Conservation (phyloP, 1,140 invertebrate species). For the Drosophila kurseongensis region DNA sequence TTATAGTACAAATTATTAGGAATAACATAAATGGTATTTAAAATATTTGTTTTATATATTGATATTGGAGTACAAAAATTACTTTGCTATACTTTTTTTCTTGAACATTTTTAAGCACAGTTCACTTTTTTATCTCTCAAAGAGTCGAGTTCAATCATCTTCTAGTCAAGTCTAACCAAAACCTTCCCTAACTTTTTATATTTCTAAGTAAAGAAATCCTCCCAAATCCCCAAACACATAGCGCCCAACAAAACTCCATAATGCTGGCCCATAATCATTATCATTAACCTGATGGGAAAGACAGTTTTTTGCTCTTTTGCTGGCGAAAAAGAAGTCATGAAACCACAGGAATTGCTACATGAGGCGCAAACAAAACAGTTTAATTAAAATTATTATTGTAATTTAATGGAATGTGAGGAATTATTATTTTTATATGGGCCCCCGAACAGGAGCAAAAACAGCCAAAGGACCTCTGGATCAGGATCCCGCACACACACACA, state of each 20-base stretch:
- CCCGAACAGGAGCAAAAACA: neutral
- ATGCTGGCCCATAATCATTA: conserved; percentile 43
- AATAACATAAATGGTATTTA: too few relatives aligned
- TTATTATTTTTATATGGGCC: conserved; percentile 73
- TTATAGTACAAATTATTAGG: too few relatives aligned
- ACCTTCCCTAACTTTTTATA: neutral
- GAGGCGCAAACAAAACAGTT: conserved; percentile 76
- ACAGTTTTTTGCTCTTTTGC: conserved; percentile 28
- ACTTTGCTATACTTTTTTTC: neutral
- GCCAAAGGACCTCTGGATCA: conserved; percentile 18
- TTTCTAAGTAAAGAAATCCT: conserved; percentile 9
- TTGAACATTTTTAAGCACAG: too few relatives aligned
- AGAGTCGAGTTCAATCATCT: neutral
- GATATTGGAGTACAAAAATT: too few relatives aligned
- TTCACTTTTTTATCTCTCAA: too few relatives aligned
- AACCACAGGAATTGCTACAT: conserved; percentile 57
- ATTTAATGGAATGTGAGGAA: conserved; percentile 82
- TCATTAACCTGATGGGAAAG: conserved; percentile 45
- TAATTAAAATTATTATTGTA: conserved; percentile 83
- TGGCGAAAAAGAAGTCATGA: conserved; percentile 59
- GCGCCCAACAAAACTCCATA: conserved; percentile 11
- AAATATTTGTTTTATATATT: too few relatives aligned
- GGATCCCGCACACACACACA: conserved; percentile 4
- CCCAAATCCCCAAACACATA: conserved; percentile 11
- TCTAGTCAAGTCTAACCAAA: neutral